Conservation (phyloP, 2,797 vertebrate species). For the Hylomyscus alleni region DNA sequence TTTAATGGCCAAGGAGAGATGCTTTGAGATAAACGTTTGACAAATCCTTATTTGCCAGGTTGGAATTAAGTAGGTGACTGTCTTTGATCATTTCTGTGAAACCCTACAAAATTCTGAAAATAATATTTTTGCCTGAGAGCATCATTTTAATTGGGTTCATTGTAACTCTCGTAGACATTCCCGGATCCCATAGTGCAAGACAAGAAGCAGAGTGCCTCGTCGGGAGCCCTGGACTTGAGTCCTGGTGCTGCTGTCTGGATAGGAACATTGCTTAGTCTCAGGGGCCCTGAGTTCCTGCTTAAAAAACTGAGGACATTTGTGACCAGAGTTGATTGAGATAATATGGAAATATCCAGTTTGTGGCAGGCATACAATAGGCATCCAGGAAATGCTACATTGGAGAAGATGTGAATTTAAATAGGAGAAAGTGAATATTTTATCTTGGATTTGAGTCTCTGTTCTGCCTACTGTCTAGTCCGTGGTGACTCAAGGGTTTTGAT, state of each 20-base stretch:
- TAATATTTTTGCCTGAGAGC: slow-evolving; percentile 23
- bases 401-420: not conserved
- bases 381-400: slow-evolving; percentile 47
- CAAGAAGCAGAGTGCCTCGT: not conserved
- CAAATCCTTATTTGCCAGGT: slow-evolving; percentile 15
- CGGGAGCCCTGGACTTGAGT: not conserved
- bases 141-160: not conserved
- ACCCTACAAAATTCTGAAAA: not conserved
- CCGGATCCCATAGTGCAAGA: not conserved
- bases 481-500: slow-evolving; percentile 35
- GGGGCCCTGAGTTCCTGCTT: not conserved
- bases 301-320: slow-evolving; percentile 6
- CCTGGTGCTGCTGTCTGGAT: not conserved
- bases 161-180: not conserved
- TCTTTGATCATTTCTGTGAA: slow-evolving; percentile 44
- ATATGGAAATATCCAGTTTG: slow-evolving; percentile 28
- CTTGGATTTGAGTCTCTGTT: slow-evolving; percentile 11
- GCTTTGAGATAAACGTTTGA: slow-evolving; percentile 28
- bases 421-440: slow-evolving; percentile 54
- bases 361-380: not conserved
- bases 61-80: not conserved
- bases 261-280: slow-evolving; percentile 31
- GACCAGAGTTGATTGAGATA: slow-evolving; percentile 34
- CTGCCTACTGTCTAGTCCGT: not conserved
- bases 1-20: slow-evolving; percentile 41